A percentile compares a stretch with the other conserved stretches of the same genome.
phyloP scores from a whole-genome alignment of 2,888 invertebrate species.

The Blastobasis adustella region DNA sequence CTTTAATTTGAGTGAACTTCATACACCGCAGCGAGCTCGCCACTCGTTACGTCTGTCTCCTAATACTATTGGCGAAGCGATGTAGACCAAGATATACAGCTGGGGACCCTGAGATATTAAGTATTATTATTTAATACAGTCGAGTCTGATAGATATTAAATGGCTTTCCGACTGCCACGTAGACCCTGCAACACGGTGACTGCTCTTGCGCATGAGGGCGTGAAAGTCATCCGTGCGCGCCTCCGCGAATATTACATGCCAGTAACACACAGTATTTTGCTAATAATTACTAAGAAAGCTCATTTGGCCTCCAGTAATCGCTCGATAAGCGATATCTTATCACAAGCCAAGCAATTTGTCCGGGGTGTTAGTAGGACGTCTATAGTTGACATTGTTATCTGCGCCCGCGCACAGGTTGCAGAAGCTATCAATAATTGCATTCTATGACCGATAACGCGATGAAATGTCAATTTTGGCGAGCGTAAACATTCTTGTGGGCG shows the following conservation, averaged over 20 bases:
- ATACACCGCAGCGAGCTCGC: no score
- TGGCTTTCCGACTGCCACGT: no score
- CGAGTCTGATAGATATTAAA: background rate
- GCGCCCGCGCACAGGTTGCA: constrained; percentile 4
- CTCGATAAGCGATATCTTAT: constrained; percentile 10
- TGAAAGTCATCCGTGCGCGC: no score
- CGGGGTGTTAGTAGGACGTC: constrained; percentile 12
- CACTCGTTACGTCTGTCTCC: no score
- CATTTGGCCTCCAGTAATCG: constrained; percentile 3
- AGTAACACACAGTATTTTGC: background rate
- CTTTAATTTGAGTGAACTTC: no score
- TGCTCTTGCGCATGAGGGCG: background rate
- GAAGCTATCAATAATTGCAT: constrained; percentile 10
- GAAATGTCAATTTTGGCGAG: background rate
- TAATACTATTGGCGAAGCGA: no score
- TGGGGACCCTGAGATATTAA: background rate
- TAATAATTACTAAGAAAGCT: background rate
- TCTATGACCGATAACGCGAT: background rate
- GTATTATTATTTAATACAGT: constrained; percentile 11
- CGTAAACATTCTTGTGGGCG: background rate
- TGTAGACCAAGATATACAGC: no score
- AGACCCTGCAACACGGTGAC: background rate
- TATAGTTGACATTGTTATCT: constrained; percentile 7
- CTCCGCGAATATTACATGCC: no score
- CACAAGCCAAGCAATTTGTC: constrained; percentile 15